Conservation (phyloP, 2,113 vertebrate species). For the Rhagologus leucostigma region DNA sequence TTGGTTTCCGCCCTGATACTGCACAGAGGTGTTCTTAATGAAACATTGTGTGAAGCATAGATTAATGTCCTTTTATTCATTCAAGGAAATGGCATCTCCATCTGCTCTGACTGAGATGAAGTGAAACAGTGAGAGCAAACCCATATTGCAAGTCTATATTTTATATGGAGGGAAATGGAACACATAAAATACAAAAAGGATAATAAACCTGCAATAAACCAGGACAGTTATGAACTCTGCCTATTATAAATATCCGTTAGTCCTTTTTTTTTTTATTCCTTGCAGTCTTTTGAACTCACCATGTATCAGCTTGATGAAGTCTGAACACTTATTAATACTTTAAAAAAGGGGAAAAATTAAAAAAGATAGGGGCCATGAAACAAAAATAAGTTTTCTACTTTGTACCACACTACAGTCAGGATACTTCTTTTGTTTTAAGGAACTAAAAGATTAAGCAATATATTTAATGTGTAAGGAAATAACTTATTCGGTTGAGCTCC, state of each 20-base stretch:
- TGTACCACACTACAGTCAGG: neutral
- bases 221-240: neutral
- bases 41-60: neutral
- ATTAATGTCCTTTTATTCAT: neutral
- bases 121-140: neutral
- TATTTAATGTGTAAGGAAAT: constrained; percentile 62
- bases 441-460: constrained; percentile 55
- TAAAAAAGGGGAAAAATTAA: neutral
- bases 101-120: neutral
- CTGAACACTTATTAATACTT: neutral
- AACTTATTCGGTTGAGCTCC: constrained; percentile 30
- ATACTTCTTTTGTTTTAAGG: neutral
- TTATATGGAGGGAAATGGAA: neutral
- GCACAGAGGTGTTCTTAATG: neutral
- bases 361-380: neutral
- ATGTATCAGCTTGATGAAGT: neutral
- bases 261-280: neutral
- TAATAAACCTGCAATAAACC: neutral
- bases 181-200: neutral
- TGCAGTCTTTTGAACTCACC: neutral
- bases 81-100: neutral
- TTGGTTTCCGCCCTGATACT: neutral
- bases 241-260: neutral
- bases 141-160: neutral
- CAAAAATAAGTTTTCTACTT: neutral